A percentile compares a stretch with the other conserved stretches of the same genome.
phyloP scores from a whole-genome alignment of 2,797 vertebrate genomes.

The Prionace glauca region DNA sequence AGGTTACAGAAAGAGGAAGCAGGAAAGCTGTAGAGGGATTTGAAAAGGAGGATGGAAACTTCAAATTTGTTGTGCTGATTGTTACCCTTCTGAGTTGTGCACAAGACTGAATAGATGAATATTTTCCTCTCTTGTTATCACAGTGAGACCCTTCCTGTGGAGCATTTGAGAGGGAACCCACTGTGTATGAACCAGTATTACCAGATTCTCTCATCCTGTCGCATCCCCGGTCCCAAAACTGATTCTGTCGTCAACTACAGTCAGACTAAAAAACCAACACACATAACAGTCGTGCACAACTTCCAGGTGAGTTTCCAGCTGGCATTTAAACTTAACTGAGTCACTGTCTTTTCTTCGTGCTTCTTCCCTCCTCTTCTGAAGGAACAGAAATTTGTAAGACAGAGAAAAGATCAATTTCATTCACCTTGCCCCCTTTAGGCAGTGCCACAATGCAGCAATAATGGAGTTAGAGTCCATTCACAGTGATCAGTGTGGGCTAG shows the following conservation, averaged over 20 bases:
- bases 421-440: background rate
- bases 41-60: background rate
- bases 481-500: too few species aligned
- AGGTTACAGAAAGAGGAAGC: background rate
- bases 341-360: background rate
- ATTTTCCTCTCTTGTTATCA: constrained; percentile 18
- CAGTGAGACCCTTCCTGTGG: constrained; percentile 80
- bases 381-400: background rate
- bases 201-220: constrained; percentile 88
- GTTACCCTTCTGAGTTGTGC: background rate
- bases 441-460: background rate
- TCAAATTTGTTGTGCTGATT: too few species aligned
- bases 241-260: constrained; percentile 75
- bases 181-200: constrained; percentile 98
- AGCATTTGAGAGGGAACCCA: constrained; percentile 78
- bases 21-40: too few species aligned
- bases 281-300: constrained; percentile 94
- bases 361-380: background rate
- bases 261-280: constrained; percentile 64
- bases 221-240: constrained; percentile 81
- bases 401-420: too few species aligned
- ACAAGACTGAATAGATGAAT: background rate
- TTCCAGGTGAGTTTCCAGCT: constrained; percentile 73
- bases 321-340: too few species aligned
- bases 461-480: too few species aligned